These are phyloP conservation scores for Drosophila pallidifrons DNA, from an alignment of 1,140 invertebrate genomes.

Conservation along the genomic window DNA sequence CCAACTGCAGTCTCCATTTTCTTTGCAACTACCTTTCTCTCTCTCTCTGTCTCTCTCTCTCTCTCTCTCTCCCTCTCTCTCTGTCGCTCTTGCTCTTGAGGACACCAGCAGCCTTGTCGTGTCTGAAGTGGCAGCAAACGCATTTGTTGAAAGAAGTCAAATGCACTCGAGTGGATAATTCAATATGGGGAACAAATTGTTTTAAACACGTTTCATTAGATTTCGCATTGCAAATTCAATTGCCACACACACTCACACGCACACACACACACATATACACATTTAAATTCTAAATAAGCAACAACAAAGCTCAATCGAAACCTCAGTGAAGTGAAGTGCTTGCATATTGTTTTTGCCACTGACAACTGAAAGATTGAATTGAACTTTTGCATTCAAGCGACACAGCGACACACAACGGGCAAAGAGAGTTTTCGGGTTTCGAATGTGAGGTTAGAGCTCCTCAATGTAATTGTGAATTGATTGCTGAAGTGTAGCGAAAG, in stretches of 20 bases:
- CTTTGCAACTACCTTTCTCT: background rate
- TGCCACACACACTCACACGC: slow-evolving; percentile 50
- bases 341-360: slow-evolving; percentile 74
- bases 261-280: slow-evolving; percentile 32
- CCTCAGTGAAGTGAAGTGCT: slow-evolving; percentile 44
- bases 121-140: slow-evolving; percentile 11
- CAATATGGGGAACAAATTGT: slow-evolving; percentile 82
- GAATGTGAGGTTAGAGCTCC: background rate
- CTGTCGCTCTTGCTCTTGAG: no score
- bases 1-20: background rate
- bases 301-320: slow-evolving; percentile 32
- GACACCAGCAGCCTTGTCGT: background rate
- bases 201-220: slow-evolving; percentile 82
- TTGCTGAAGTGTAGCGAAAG: slow-evolving; percentile 75
- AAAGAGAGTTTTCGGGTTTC: background rate
- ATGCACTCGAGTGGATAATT: slow-evolving; percentile 75
- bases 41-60: no score
- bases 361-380: slow-evolving; percentile 82
- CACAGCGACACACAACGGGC: slow-evolving; percentile 14
- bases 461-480: slow-evolving; percentile 77
- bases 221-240: slow-evolving; percentile 53
- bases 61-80: no score
- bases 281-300: slow-evolving; percentile 61
- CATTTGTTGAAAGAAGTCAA: slow-evolving; percentile 54
- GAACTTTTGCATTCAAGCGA: slow-evolving; percentile 69